Base-by-base conservation (phyloP, 2,797 vertebrate genomes). In the Xiphophorus birchmanni region DNA sequence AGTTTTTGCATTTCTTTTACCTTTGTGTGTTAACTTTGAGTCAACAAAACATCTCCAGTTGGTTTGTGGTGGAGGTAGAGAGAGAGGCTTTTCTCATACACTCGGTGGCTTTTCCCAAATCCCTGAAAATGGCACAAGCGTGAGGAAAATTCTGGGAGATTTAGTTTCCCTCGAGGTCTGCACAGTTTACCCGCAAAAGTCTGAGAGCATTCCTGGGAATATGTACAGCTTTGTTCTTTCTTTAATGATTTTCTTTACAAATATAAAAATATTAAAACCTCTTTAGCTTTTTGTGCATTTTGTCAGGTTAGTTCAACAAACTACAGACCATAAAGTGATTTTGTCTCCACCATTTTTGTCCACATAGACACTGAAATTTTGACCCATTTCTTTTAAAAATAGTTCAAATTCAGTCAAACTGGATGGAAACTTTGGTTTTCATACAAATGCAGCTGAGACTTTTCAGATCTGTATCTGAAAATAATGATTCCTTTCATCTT, bases 91-190 rank as follows among this genome's bases (percentile, higher is more conserved):
- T 85, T 89, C 83, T 89, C 85, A 91, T 84, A 90, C 84, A 85
- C 80, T 13, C 76, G 77, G 82, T 94, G 90, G 93, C 94, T 94
- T 87, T 75, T 84, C 75, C 71, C 29, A 92, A 93, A 94, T 94
- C 91, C 88, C 52, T 1, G 72, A 85, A 90, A 92, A 91, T 87
- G 89, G 92, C 89, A 91, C 86, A 92, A 87, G 87, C 85, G 23
- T n/a, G 84, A 90, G 84, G 87, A 90, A 87, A 93, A 88, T 83
- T 91, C 90, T 74, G 86, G 81, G 84, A 90, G 92, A 86, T 93
- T 91, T 86, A 90, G n/a, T 80, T 83, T 73, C 81, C 89, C 89
- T 85, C 80, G 79, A 89, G 82, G 91, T 86, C 88, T 86, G 72
- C 85, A 87, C 84, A 77, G 47, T 84, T 85, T 80, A 80, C 81